These are phyloP conservation scores for Leuciscus idus DNA, from an alignment of 2,113 vertebrate species.

Conservation along the genomic window DNA sequence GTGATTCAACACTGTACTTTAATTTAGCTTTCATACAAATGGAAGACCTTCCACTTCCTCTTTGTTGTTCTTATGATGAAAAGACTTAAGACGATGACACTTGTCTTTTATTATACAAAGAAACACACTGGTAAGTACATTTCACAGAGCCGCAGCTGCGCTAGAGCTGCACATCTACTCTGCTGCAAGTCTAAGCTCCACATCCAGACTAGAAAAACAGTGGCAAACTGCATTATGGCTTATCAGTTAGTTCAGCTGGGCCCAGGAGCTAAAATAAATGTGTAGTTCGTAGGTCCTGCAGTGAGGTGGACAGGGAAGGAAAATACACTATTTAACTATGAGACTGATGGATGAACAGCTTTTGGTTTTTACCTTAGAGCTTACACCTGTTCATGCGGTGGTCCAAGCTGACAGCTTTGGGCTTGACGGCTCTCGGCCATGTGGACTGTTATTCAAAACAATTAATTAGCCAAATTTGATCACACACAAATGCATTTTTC, in stretches of 20 bases:
- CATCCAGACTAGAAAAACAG: slow-evolving; percentile 13
- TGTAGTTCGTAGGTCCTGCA: neutral
- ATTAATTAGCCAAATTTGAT: slow-evolving; percentile 37
- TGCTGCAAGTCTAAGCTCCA: neutral
- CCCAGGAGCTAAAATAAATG: slow-evolving; percentile 2
- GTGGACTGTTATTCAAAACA: slow-evolving; percentile 54
- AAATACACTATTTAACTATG: slow-evolving; percentile 9
- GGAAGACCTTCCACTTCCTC: slow-evolving; percentile 7
- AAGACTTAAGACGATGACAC: slow-evolving; percentile 33
- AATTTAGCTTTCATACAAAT: neutral
- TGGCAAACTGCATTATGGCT: neutral
- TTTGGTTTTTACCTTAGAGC: slow-evolving; percentile 56
- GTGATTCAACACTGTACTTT: slow-evolving; percentile 17
- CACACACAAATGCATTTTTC: neutral
- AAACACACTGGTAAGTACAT: slow-evolving; percentile 21
- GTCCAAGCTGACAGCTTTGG: slow-evolving; percentile 65
- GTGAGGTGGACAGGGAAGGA: slow-evolving; percentile 51
- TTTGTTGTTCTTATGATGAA: slow-evolving; percentile 16
- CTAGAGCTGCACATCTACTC: slow-evolving; percentile 21
- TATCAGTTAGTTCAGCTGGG: slow-evolving; percentile 1
- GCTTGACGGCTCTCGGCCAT: slow-evolving; percentile 37
- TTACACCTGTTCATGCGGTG: slow-evolving; percentile 61
- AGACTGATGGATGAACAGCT: slow-evolving; percentile 11
- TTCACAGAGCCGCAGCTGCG: neutral
- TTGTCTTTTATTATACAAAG: slow-evolving; percentile 26